Evolutionary conservation across 64 coral and sea anemone genomes (phyloP), one percentile per base, ranked within the genome.

Genomic region (Montipora capricornis): DNA sequence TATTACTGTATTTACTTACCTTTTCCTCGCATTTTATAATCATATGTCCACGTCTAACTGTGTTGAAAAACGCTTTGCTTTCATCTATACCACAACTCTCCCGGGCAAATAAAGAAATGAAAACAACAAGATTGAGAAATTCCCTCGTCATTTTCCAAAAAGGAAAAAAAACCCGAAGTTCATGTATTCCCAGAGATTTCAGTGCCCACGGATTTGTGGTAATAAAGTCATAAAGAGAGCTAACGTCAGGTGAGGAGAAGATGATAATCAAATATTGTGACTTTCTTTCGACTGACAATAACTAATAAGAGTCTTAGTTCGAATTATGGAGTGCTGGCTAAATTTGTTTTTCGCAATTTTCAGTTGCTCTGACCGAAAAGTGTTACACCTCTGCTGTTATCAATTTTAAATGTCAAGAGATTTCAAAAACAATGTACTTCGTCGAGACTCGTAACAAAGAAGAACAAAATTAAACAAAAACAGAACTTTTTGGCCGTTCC

Each of bases 11-110:
- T 16, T 3, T 9, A 84, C 82, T 1, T 50, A 86, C 82, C 82
- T 71, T 86, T 50, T 86, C 4, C 46, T 86, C 82, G 66, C 82
- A 86, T 86, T 86, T 86, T 71, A 86, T 50, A 5, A 20, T 71
- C 62, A 73, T 13, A 24, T 70, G 62, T 86, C 64, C 82, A 22
- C 45, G 45, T 45, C 20, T 69, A 0, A 86, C 82, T n/a, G 3
- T 10, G 14, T 60, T 26, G 12, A 26, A 26, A 62, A 47, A 86
- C 5, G 8, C 4, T 49, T 57, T 20, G 20, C 46, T 37, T 71
- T 68, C 82, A n/a, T 46, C 20, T 7, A 20, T 10, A 14, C 64
- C 62, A 50, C 46, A 86, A 71, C 8, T 49, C 49, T 16, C 9
- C 15, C 48, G 44, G 17, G 46, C 62, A 50, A 49, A 71, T 9